A percentile compares a stretch with the other conserved stretches of the same genome.
phyloP scores from a whole-genome alignment of 1,140 invertebrate genomes.

The Rhizoglyphus robini region DNA sequence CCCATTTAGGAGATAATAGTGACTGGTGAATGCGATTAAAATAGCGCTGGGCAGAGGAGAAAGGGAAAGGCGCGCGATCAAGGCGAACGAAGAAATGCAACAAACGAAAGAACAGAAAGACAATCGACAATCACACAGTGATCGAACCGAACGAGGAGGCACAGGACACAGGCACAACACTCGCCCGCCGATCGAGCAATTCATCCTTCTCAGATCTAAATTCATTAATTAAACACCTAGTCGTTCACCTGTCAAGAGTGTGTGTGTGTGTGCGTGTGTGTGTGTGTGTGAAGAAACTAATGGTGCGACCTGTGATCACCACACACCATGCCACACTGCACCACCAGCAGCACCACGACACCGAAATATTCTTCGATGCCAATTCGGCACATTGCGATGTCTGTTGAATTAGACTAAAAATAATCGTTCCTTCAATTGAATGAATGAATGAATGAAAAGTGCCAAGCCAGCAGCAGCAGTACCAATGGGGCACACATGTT shows the following conservation, averaged over 20 bases:
- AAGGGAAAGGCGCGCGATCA: background rate
- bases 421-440: too few relatives aligned
- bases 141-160: background rate
- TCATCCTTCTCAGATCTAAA: constrained; percentile 3
- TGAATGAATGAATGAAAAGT: too few relatives aligned
- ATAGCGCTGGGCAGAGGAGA: background rate
- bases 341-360: background rate
- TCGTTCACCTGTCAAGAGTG: constrained; percentile 13
- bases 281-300: background rate
- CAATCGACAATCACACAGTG: too few relatives aligned
- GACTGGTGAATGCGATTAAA: background rate
- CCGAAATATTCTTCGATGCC: background rate
- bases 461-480: too few relatives aligned
- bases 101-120: background rate
- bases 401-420: background rate
- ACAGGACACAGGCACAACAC: background rate
- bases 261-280: background rate
- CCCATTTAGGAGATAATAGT: constrained; percentile 5
- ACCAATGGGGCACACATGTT: background rate
- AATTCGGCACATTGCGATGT: background rate
- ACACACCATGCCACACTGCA: too few relatives aligned
- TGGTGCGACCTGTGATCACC: background rate
- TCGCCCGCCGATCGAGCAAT: background rate
- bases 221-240: constrained; percentile 19
- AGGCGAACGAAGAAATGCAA: background rate